phyloP scores from a whole-genome alignment of 2,888 invertebrate species.

The Lepidocyrtoides sp. region DNA sequence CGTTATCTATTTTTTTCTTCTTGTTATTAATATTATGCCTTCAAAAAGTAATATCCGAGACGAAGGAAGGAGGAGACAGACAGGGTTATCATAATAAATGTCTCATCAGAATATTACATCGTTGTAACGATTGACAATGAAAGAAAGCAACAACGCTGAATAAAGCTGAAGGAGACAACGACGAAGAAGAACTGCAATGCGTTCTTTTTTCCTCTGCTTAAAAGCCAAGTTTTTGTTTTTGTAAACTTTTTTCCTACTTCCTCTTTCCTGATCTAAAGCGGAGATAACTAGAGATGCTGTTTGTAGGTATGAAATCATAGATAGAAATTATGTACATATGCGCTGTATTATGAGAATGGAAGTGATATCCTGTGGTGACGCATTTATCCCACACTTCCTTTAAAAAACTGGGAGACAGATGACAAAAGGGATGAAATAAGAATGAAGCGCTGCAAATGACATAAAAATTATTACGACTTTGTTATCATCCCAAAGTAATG shows the following conservation, averaged over 20 bases:
- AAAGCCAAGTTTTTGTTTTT: slow-evolving; percentile 51
- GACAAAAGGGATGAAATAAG: slow-evolving; percentile 64
- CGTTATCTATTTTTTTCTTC: not conserved
- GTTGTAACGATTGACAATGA: slow-evolving; percentile 34
- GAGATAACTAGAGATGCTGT: not conserved
- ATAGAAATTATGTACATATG: not conserved
- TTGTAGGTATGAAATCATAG: not conserved
- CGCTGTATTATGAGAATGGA: slow-evolving; percentile 36
- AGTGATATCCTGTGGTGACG: slow-evolving; percentile 68
- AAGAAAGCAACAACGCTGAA: not conserved
- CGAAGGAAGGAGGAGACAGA: not conserved
- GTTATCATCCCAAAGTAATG: slow-evolving; percentile 11
- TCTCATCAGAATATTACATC: slow-evolving; percentile 8
- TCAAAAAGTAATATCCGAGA: slow-evolving; percentile 19
- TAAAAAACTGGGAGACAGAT: slow-evolving; percentile 55
- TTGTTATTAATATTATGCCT: not conserved
- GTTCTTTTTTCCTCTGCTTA: slow-evolving; percentile 46
- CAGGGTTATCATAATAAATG: slow-evolving; percentile 54
- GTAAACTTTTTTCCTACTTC: slow-evolving; percentile 49
- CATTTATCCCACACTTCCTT: slow-evolving; percentile 56
- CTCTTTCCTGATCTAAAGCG: slow-evolving; percentile 16
- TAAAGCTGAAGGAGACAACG: not conserved
- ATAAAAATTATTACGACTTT: slow-evolving; percentile 70
- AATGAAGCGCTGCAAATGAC: slow-evolving; percentile 66
- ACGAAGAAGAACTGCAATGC: slow-evolving; percentile 60